Base-by-base conservation (phyloP, 2,113 vertebrate species). In the Lasiurus borealis region DNA sequence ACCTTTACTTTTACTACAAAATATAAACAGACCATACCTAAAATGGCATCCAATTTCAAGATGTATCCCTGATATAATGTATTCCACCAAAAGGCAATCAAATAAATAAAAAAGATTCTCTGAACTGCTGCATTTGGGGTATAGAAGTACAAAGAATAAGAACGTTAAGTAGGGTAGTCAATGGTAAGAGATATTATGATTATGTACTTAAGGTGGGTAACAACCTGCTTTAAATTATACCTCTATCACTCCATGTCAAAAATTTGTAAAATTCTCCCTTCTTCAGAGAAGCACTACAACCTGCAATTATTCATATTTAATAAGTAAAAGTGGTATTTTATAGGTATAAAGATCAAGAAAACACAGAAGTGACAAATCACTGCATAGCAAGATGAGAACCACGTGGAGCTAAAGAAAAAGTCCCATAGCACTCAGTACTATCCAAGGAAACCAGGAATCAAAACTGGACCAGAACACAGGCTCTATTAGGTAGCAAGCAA, bases 291-390 rank as follows among this genome's bases (percentile, higher is more conserved):
- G 46, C 6, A 90, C 6, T 62, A 82, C 12, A 36, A 80, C 57
- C 54, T 92, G 19, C 96, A 94, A 93, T 73, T 31, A 82, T 91
- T 89, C 77, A 66, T 36, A 86, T 8, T 89, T 93, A 59, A 83
- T 25, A 13, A 92, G 12, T 88, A 77, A 85, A 93, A 73, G 27
- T 73, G 59, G 52, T 69, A 93, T 64, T 91, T 95, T 57, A 92
- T 29, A 50, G 10, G 54, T 36, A 76, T 18, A 25, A 93, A 72
- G 52, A 76, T 21, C 27, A 93, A 66, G 75, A 84, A 71, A 91
- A 76, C 62, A 88, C 9, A 73, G 16, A 87, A 84, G 23, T 71
- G 48, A 88, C 48, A 88, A 88, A 77, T 88, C 18, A 10, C 25
- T 71, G 11, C 13, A 25, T 7, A 86, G 71, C 21, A 82, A 85